A percentile compares a stretch with the other conserved stretches of the same genome.
These are phyloP conservation scores for Tetramorium alpestre DNA, from an alignment of 1,140 invertebrate genomes.

Conservation along the genomic window DNA sequence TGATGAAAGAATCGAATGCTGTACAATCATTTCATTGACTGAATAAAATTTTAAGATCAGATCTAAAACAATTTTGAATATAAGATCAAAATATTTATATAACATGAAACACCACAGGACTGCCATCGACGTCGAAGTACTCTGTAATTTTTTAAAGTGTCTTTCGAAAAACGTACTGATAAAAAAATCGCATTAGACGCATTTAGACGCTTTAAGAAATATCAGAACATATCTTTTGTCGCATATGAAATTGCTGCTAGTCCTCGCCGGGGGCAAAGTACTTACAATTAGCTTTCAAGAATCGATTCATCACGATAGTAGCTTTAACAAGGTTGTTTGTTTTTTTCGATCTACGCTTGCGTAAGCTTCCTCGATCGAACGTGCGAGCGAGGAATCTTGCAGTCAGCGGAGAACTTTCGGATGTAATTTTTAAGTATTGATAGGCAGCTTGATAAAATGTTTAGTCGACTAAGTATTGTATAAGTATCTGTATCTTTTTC, in stretches of 20 bases:
- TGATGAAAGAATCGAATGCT: no score
- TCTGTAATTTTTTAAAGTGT: constrained; percentile 52
- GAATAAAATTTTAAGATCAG: no score
- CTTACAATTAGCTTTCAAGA: neutral
- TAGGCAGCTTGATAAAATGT: constrained; percentile 59
- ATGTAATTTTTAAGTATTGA: constrained; percentile 49
- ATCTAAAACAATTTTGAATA: no score
- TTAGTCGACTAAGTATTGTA: constrained; percentile 62
- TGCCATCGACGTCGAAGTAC: constrained; percentile 4
- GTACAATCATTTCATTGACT: no score
- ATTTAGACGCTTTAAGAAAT: constrained; percentile 18
- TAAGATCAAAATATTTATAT: neutral
- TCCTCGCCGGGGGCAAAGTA: neutral
- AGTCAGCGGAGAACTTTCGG: constrained; percentile 25
- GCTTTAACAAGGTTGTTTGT: constrained; percentile 56
- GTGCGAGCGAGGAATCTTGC: neutral
- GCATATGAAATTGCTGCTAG: neutral
- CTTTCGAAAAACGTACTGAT: constrained; percentile 5
- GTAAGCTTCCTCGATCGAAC: neutral
- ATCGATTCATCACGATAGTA: constrained; percentile 29
- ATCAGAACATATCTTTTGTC: constrained; percentile 50
- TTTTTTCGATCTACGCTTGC: constrained; percentile 51
- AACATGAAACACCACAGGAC: neutral
- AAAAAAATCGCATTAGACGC: neutral
- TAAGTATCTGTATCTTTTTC: constrained; percentile 40